phyloP scores from a whole-genome alignment of 1,140 invertebrate species.

The Rhagoletis pomonella region DNA sequence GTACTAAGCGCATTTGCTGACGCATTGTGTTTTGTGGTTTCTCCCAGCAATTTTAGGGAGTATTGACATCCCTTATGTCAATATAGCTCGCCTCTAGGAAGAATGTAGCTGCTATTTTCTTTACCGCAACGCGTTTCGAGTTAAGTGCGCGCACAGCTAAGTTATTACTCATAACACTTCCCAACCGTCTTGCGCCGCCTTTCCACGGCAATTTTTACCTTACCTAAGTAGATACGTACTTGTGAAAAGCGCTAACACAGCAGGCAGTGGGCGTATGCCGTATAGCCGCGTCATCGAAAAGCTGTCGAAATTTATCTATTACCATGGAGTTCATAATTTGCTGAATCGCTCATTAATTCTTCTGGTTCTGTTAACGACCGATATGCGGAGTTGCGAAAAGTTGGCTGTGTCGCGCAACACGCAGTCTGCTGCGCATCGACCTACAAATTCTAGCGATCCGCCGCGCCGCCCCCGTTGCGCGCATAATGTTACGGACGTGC shows the following conservation, averaged over 20 bases:
- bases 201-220: neutral
- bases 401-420: neutral
- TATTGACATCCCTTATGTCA: too few relatives aligned
- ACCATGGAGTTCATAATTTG: too few relatives aligned
- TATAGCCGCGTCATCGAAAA: neutral
- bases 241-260: neutral
- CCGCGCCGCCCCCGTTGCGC: neutral
- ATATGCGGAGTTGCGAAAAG: neutral
- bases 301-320: too few relatives aligned
- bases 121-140: too few relatives aligned
- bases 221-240: neutral
- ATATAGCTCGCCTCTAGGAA: too few relatives aligned
- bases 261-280: neutral
- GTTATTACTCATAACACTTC: too few relatives aligned
- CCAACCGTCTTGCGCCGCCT: too few relatives aligned
- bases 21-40: neutral
- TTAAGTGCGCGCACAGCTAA: too few relatives aligned
- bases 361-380: neutral
- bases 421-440: conserved; percentile 34
- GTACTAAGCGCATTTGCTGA: neutral
- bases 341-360: neutral
- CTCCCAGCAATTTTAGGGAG: too few relatives aligned
- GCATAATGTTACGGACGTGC: neutral
- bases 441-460: neutral
- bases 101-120: too few relatives aligned